Evolutionary conservation across 92 coral and sea anemone species (phyloP), one percentile per base, ranked within the genome.

Genomic region (Hydrozoanthus gracilis): DNA sequence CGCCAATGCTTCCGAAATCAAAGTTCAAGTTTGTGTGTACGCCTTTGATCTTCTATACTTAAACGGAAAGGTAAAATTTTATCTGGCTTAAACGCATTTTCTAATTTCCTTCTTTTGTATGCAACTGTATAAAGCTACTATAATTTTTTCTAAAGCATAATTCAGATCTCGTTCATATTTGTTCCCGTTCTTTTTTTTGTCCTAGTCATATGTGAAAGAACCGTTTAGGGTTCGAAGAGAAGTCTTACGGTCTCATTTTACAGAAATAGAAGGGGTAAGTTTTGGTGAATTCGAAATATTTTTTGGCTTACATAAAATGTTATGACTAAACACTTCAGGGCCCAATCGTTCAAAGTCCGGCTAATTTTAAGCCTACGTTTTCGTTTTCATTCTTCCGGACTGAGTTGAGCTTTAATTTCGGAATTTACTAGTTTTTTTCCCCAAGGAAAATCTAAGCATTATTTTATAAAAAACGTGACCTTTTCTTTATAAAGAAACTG

Each of bases 11-110:
- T 93, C 98, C 2, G 98, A 97, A 64, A 97, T 97, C 71, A 97
- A 95, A 83, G 99, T 97, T 66, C 99, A 97, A 95, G 99, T 97
- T 49, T 97, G 99, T 87, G 96, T 97, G 0, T 97, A 97, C 60
- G 99, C 99, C 8, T 97, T 97, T 73, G 99, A 97, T 77, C 75
- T 97, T 84, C 83, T 97, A 12, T 97, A 95, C 84, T 88, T 97
- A 3, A 97, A 97, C 79, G 99, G 99, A 84, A 92, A 93, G 91
- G 99, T 95, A 70, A 52, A 83, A 14, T 4, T n/a, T 62, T n/a
- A 62, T 27, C 39, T 27, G 39, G 39, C 39, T 27, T 27, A 27
- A 27, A 27, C 2, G 39, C 39, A 27, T 27, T 27, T 27, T 27
- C 39, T 27, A 27, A 58, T 58, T 16, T 2, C 15, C 9, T 58